Conservation (phyloP, 2,113 vertebrate species). For the Grammomys surdaster region DNA sequence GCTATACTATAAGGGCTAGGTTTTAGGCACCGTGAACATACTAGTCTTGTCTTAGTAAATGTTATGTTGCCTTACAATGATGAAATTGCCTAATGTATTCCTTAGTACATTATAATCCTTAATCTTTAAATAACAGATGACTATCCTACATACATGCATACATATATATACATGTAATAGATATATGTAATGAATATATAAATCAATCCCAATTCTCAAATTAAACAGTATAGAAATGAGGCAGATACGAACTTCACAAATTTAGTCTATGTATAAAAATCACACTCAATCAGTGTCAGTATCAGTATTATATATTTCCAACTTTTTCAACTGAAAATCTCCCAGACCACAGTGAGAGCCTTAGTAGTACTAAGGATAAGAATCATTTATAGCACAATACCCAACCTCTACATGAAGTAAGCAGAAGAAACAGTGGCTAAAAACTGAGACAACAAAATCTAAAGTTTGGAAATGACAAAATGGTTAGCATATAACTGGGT, state of each 20-base stretch:
- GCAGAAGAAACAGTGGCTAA: constrained; percentile 28
- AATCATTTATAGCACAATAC: not conserved
- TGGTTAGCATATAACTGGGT: not conserved
- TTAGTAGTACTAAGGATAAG: not conserved
- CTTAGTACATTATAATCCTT: not conserved
- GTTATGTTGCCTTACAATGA: not conserved
- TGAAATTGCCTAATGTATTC: not conserved
- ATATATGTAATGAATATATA: not conserved
- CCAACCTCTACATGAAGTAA: not conserved
- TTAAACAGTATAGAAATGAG: not conserved
- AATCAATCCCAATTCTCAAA: not conserved
- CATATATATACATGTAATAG: not conserved
- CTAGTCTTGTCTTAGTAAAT: not conserved
- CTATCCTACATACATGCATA: not conserved
- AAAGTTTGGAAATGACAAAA: not conserved
- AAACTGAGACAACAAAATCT: not conserved
- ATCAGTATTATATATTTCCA: not conserved
- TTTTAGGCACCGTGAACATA: not conserved
- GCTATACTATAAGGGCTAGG: no score
- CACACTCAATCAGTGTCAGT: not conserved
- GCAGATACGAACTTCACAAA: not conserved
- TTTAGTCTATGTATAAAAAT: not conserved
- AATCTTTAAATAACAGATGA: not conserved
- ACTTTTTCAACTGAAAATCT: not conserved
- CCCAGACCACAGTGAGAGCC: not conserved